Evolutionary conservation across 1,140 invertebrate species (phyloP).

Genomic region (Ceratoteleas bidentatus): DNA sequence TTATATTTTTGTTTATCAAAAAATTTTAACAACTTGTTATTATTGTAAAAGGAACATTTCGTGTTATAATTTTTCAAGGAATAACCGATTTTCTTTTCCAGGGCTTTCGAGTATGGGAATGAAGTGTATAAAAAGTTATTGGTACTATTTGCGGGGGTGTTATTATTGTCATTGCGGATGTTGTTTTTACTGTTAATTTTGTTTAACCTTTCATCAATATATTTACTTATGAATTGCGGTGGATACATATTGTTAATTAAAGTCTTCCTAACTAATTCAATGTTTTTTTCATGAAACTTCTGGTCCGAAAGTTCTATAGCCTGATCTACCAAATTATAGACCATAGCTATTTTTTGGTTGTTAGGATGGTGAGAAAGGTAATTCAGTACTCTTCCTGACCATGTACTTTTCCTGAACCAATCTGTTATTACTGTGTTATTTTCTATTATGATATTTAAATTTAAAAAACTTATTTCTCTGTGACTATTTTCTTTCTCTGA

Average conservation of each 20-base stretch:
- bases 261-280: not conserved
- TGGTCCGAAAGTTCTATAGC: not conserved
- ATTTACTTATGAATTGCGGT: not conserved
- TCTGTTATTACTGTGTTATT: constrained; percentile 1
- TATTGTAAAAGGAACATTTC: not conserved
- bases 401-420: not conserved
- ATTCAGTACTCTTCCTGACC: not conserved
- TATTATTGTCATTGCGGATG: too few relatives aligned
- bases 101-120: not conserved
- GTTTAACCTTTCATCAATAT: too few relatives aligned
- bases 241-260: constrained; percentile 1
- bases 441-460: not conserved
- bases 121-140: too few relatives aligned
- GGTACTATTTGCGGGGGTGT: too few relatives aligned
- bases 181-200: too few relatives aligned
- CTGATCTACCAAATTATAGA: constrained; percentile 6
- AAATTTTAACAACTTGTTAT: constrained; percentile 1
- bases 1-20: constrained; percentile 1
- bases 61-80: not conserved
- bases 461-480: not conserved
- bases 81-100: not conserved
- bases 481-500: not conserved
- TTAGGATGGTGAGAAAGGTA: not conserved
- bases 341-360: constrained; percentile 7
- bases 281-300: not conserved